Conservation (phyloP, 30 jellyfish, hydroid and myxozoan genomes). For the Aurelia aurita complex sp. Pacific region DNA sequence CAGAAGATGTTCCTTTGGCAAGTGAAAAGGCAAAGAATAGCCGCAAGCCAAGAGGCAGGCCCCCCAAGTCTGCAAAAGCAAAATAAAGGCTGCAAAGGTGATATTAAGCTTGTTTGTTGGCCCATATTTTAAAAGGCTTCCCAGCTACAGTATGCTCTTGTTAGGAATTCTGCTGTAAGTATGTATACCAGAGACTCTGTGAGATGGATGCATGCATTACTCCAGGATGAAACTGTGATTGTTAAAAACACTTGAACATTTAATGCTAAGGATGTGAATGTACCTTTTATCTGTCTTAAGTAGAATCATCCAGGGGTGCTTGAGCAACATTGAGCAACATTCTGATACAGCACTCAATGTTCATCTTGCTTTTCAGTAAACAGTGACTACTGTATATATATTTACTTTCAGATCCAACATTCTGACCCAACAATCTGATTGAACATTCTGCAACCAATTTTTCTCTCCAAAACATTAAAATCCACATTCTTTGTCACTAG, state of each 20-base stretch:
- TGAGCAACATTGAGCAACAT: too few relatives aligned
- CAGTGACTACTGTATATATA: too few relatives aligned
- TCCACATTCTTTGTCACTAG: too few relatives aligned
- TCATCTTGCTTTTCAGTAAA: too few relatives aligned
- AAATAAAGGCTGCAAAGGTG: not conserved
- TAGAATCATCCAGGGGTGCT: too few relatives aligned
- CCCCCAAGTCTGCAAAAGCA: slow-evolving; percentile 5
- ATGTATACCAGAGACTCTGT: not conserved
- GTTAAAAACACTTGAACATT: not conserved
- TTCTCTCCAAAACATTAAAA: too few relatives aligned
- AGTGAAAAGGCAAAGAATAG: slow-evolving; percentile 53
- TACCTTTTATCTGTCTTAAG: too few relatives aligned
- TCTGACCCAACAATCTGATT: too few relatives aligned
- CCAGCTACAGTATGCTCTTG: slow-evolving; percentile 2
- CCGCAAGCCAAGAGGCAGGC: slow-evolving; percentile 46
- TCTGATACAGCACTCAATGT: too few relatives aligned
- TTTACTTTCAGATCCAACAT: too few relatives aligned
- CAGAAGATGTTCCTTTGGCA: slow-evolving; percentile 55
- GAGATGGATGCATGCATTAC: not conserved
- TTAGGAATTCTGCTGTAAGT: slow-evolving; percentile 11
- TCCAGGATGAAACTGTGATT: not conserved
- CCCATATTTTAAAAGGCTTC: not conserved
- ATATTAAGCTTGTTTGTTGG: not conserved
- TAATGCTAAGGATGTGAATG: too few relatives aligned
- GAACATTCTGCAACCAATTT: too few relatives aligned